Evolutionary conservation across 2,113 vertebrate species (phyloP), one percentile per base, ranked within the genome.

Genomic region (Xyliphius kryptos): DNA sequence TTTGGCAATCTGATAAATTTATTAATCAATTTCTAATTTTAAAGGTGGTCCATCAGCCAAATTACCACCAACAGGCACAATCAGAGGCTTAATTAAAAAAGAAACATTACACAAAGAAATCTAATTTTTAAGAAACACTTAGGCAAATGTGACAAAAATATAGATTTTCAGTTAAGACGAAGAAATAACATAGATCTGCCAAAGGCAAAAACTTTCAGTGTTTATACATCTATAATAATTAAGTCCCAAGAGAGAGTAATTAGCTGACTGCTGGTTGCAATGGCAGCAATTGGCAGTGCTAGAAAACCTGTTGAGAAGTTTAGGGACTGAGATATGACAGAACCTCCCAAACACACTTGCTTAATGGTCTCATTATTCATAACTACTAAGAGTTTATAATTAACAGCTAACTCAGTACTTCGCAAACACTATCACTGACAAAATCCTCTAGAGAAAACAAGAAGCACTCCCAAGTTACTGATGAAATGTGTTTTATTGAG

Each of bases 391-490:
- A 21, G 14, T n/a, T 54, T 46, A 1, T 44, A 63, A 44, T 46
- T 46, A 47, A 55, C 11, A 64, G 13, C 51, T 16, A 43, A n/a
- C n/a, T 22, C 13, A 56, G 43, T 20, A 32, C 43, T 49, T 14
- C 8, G 7, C 11, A 59, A 53, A 58, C 47, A 41, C 21, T 12
- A 59, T 9, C 4, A 36, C 15, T 44, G 20, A 51, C 38, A 14
- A 44, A 56, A 36, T 15, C 43, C 43, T 47, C 16, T 16, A 43
- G 46, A 38, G 53, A 36, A 15, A 16, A 37, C 16, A 20, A 17
- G 9, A 41, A 19, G 9, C 14, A 21, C 54, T 50, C 36, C 37
- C 21, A 52, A 32, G 14, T 51, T 58, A 37, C 6, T 26, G 10
- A 13, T 20, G 48, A 13, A 56, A 56, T 20, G 38, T 17, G 7